Evolutionary conservation across 2,888 invertebrate genomes (phyloP).

Genomic region (Tuberolachnus salignus): DNA sequence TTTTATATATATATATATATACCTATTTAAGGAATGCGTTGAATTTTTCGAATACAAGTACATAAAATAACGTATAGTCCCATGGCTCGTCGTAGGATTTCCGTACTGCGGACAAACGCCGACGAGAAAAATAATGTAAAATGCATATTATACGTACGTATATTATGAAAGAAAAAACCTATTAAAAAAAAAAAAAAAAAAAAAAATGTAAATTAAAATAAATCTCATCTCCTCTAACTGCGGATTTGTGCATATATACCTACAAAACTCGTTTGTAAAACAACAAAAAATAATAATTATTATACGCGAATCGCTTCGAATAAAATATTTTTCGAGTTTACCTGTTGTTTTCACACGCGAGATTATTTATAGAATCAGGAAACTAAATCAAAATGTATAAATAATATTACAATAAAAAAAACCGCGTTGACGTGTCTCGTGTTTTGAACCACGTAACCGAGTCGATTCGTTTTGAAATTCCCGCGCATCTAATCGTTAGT

Average conservation of each 20-base stretch:
- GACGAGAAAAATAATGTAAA: background rate
- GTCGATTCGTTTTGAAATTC: constrained; percentile 11
- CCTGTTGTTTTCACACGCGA: background rate
- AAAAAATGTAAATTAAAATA: too few relatives aligned
- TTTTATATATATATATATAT: background rate
- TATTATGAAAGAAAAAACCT: too few relatives aligned
- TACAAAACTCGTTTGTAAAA: too few relatives aligned
- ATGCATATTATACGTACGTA: background rate
- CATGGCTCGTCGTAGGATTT: too few relatives aligned
- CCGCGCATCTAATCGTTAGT: constrained; percentile 5
- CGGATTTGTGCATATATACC: too few relatives aligned
- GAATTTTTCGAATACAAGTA: background rate
- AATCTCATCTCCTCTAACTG: too few relatives aligned
- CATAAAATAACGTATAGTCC: too few relatives aligned
- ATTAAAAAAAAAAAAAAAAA: too few relatives aligned
- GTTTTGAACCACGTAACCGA: background rate
- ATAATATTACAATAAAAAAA: constrained; percentile 4
- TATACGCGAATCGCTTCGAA: too few relatives aligned
- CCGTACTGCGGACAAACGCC: too few relatives aligned
- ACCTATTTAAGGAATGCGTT: background rate
- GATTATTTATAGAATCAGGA: constrained; percentile 15
- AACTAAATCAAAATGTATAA: background rate
- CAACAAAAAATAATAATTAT: too few relatives aligned
- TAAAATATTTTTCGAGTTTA: too few relatives aligned
- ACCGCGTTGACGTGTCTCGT: background rate